Conservation (phyloP, 2,113 vertebrate genomes). For the Toxotes chatareus region DNA sequence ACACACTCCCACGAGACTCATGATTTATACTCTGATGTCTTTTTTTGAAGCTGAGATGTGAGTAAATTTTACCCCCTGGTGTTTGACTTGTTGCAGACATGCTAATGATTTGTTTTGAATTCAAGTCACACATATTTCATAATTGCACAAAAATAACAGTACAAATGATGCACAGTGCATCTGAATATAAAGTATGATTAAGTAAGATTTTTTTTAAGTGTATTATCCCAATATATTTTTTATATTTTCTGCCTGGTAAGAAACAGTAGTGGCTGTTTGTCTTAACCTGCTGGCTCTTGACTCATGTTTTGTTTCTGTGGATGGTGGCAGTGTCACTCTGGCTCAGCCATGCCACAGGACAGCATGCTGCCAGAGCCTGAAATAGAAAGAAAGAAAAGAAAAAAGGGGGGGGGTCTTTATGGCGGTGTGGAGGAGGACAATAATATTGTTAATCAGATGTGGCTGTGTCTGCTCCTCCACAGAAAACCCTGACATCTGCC, state of each 20-base stretch:
- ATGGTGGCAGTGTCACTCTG: conserved; percentile 78
- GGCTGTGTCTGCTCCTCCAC: conserved; percentile 82
- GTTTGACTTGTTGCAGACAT: conserved; percentile 73
- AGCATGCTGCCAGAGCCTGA: conserved; percentile 60
- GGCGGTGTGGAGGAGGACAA: conserved; percentile 76
- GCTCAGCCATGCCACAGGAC: conserved; percentile 73
- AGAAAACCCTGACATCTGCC: conserved; percentile 77
- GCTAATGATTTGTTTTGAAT: conserved; percentile 74
- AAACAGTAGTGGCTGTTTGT: conserved; percentile 59
- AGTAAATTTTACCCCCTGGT: conserved; percentile 59
- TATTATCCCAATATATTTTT: conserved; percentile 20
- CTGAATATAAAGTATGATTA: conserved; percentile 23
- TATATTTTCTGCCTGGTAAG: conserved; percentile 46
- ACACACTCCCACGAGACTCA: conserved; percentile 63
- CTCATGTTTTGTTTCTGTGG: conserved; percentile 69
- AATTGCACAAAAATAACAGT: conserved; percentile 58
- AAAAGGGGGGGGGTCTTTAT: conserved; percentile 50
- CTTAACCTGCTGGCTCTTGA: conserved; percentile 73
- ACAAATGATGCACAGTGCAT: conserved; percentile 19
- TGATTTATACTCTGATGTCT: conserved; percentile 59
- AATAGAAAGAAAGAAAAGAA: conserved; percentile 62
- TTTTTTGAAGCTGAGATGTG: conserved; percentile 66
- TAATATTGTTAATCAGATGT: conserved; percentile 86
- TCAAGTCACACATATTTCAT: conserved; percentile 50
- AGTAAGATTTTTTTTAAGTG: no score